Evolutionary conservation across 2,113 vertebrate species (phyloP).

Genomic region (Vidua chalybeata): DNA sequence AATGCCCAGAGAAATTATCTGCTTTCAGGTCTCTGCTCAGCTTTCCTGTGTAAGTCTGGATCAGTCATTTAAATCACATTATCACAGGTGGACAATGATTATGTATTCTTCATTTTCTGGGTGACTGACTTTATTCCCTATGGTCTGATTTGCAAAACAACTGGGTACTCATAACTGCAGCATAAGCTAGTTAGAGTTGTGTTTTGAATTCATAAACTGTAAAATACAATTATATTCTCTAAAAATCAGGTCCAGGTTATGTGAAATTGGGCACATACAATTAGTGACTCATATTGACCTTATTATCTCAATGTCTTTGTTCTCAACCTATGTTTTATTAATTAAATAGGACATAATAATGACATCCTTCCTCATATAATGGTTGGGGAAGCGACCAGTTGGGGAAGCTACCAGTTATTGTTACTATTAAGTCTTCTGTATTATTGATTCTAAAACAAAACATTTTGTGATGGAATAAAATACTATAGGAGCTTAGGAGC

Average conservation of each 20-base stretch:
- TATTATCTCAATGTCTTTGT: not conserved
- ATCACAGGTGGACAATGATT: not conserved
- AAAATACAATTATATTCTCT: not conserved
- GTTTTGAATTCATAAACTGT: not conserved
- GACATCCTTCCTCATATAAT: not conserved
- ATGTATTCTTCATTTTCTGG: conserved; percentile 34
- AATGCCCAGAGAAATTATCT: not conserved
- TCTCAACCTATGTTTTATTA: not conserved
- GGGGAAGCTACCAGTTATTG: not conserved
- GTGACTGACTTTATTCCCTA: conserved; percentile 1
- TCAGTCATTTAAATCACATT: not conserved
- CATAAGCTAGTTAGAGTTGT: not conserved
- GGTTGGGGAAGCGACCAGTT: too few species aligned
- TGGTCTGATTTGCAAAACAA: conserved; percentile 15
- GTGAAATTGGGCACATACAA: not conserved
- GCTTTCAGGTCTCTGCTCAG: not conserved
- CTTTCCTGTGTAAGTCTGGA: not conserved
- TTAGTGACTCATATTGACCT: conserved; percentile 4
- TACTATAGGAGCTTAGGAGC: not conserved
- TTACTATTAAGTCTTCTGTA: not conserved
- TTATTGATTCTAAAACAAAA: not conserved
- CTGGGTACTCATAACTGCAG: not conserved
- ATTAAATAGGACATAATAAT: not conserved
- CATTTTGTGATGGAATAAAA: not conserved
- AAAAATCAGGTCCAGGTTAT: not conserved